Percentiles rank a stretch among this genome's conserved stretches.
These are phyloP conservation scores for Pandemis heparana DNA, from an alignment of 2,888 invertebrate genomes.

Conservation along the genomic window DNA sequence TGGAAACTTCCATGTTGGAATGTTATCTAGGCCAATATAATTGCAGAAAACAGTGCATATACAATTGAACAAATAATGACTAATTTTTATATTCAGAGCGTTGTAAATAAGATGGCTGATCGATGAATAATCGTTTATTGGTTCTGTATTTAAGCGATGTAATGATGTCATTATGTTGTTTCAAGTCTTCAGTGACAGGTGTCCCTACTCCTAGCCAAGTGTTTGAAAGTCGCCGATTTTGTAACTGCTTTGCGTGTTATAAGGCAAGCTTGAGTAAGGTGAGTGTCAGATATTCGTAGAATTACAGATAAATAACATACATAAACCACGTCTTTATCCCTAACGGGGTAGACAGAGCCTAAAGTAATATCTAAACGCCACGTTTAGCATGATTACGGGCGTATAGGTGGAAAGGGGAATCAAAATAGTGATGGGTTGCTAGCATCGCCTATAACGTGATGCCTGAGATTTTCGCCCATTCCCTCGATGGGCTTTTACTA, in stretches of 20 bases:
- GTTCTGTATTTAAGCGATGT: neutral
- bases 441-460: no score
- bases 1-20: slow-evolving; percentile 12
- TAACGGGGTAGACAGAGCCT: no score
- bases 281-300: no score
- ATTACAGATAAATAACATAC: no score
- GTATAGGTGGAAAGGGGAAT: no score
- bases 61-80: slow-evolving; percentile 35
- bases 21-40: neutral
- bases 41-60: neutral
- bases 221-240: neutral
- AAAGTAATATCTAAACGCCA: no score
- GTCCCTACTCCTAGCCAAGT: neutral
- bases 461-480: no score
- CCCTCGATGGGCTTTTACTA: no score
- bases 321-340: no score
- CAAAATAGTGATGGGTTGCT: no score
- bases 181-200: neutral
- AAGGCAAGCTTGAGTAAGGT: no score
- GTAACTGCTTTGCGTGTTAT: neutral
- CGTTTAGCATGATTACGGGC: no score
- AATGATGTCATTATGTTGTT: neutral
- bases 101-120: slow-evolving; percentile 28
- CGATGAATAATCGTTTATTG: slow-evolving; percentile 33
- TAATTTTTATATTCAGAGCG: slow-evolving; percentile 3